phyloP scores from a whole-genome alignment of 2,797 vertebrate species.

The Cossypha dichroa region DNA sequence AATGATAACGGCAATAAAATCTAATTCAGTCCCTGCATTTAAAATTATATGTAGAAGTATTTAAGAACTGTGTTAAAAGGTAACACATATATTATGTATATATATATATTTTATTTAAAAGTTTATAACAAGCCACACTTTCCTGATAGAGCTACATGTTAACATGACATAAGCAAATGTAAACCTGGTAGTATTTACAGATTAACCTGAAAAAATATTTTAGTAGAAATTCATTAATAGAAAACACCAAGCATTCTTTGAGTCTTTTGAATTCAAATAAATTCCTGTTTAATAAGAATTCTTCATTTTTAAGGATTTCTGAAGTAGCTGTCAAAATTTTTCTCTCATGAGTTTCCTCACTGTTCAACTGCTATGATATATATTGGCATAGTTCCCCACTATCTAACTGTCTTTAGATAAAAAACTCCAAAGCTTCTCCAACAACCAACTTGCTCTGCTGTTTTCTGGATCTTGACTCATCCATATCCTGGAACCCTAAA shows the following conservation, averaged over 20 bases:
- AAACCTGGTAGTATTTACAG: background rate
- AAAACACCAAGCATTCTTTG: background rate
- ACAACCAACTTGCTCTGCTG: background rate
- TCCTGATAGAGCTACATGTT: background rate
- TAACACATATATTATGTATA: background rate
- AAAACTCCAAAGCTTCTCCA: background rate
- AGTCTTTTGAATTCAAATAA: background rate
- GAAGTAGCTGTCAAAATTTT: background rate
- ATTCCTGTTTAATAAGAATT: background rate
- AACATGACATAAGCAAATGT: background rate
- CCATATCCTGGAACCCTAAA: background rate
- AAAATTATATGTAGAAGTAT: fast-evolving
- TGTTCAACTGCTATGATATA: background rate
- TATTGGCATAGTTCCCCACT: background rate
- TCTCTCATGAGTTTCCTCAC: background rate
- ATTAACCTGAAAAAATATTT: background rate
- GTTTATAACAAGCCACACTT: fast-evolving
- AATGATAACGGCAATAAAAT: background rate
- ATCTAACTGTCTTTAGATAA: background rate
- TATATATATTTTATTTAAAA: background rate
- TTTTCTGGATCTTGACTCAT: background rate
- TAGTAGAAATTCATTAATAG: background rate
- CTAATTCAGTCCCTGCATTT: background rate
- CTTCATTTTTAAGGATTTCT: background rate
- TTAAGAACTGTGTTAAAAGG: background rate